Conservation (phyloP, 1,140 invertebrate genomes). For the Apis mellifera region Amel_HAv3.1 CM009934.2:5129501-5130000, state of each 20-base stretch:
- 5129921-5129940: too few relatives aligned
- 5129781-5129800: background rate
- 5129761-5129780: slow-evolving; percentile 13
- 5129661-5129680: background rate
- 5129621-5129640: background rate
- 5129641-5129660: background rate
- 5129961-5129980: background rate
- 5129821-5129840: background rate
- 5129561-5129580: background rate
- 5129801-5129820: background rate
- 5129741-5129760: slow-evolving; percentile 37
- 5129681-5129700: background rate
- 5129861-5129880: background rate
- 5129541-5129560: background rate
- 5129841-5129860: background rate
- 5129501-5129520: background rate
- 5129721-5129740: background rate
- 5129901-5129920: background rate
- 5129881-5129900: background rate
- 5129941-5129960: background rate
- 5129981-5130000: background rate
- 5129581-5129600: background rate
- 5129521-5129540: background rate
- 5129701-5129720: background rate
- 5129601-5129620: background rate